Base-by-base conservation (phyloP, 2,888 invertebrate genomes). In the Tenthredo livida region DNA sequence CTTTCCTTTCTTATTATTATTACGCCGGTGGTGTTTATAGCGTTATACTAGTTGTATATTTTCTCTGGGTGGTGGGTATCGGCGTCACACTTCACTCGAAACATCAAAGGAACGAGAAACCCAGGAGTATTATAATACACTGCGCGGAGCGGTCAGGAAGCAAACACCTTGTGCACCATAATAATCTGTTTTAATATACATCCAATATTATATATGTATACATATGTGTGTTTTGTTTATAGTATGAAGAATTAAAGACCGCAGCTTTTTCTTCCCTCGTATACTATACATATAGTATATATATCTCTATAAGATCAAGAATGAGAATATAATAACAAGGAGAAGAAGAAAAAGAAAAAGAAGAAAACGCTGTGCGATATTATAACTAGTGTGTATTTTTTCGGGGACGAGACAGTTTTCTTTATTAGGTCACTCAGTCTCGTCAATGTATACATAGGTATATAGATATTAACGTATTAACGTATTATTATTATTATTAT, bases 21-120 rank as follows among this genome's bases (percentile, higher is more conserved):
- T 82, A 50, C 78, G 33, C 77, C 72, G 40, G 82, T 67, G 50
- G 67, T 80, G 85, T 80, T 85, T 80, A 85, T 70, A 58, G 72
- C 70, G 78, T 85, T 85, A 82, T 67, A 58, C 80, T 82, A 47
- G 83, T 82, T 82, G 85, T 85, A 85, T 85, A 85, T 85, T 85
- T 85, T 82, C 82, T 54, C 85, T 83, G 54, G 54, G 37, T 43
- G 77, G 43, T 43, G 50, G 37, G 54, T 67, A 75, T 84, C 85
- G 72, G 67, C 80, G 85, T 85, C 82, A 82, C 82, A 82, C 85
- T 85, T 85, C 47, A 82, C 85, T 82, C 29, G 50, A 40, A 40
- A 77, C 47, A 77, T 85, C 85, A 80, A 85, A 85, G 85, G 54
- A 83, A 67, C 61, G 78, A 67, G 33, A 65, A 75, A 70, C 82